These are phyloP conservation scores for Alitta virens DNA, from an alignment of 2,888 invertebrate genomes.

Conservation along the genomic window DNA sequence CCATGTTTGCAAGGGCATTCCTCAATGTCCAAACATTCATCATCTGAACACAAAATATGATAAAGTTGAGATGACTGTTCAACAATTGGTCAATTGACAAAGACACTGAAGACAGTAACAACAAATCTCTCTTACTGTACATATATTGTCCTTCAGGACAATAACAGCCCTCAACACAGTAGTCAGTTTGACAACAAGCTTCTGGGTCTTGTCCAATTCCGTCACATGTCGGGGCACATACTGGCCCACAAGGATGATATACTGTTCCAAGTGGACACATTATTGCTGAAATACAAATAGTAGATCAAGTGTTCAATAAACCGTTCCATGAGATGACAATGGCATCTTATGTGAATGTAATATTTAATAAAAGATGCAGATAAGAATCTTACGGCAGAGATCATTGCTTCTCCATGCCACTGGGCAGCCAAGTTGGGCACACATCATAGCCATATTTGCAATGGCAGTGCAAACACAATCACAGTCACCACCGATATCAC, in stretches of 20 bases:
- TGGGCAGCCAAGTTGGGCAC: constrained; percentile 71
- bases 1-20: background rate
- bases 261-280: constrained; percentile 81
- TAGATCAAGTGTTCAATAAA: too few species aligned
- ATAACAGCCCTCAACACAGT: constrained; percentile 47
- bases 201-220: constrained; percentile 30
- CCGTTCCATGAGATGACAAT: too few species aligned
- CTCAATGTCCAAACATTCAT: background rate
- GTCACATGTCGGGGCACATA: constrained; percentile 76
- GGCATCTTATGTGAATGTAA: too few species aligned
- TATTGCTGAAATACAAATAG: constrained; percentile 65
- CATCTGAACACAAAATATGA: too few species aligned
- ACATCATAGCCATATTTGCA: constrained; percentile 81
- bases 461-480: constrained; percentile 85
- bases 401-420: constrained; percentile 79
- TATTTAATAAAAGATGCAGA: too few species aligned
- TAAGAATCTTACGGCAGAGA: constrained; percentile 73
- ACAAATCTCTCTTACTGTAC: constrained; percentile 26
- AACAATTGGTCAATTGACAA: too few species aligned
- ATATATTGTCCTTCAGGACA: constrained; percentile 40
- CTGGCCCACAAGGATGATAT: constrained; percentile 77
- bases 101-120: too few species aligned
- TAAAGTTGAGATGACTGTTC: too few species aligned
- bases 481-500: constrained; percentile 85
- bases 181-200: constrained; percentile 33